A percentile compares a stretch with the other conserved stretches of the same genome.
These are phyloP conservation scores for Tarsius wallacei DNA, from an alignment of 2,797 vertebrate species.

Conservation along the genomic window DNA sequence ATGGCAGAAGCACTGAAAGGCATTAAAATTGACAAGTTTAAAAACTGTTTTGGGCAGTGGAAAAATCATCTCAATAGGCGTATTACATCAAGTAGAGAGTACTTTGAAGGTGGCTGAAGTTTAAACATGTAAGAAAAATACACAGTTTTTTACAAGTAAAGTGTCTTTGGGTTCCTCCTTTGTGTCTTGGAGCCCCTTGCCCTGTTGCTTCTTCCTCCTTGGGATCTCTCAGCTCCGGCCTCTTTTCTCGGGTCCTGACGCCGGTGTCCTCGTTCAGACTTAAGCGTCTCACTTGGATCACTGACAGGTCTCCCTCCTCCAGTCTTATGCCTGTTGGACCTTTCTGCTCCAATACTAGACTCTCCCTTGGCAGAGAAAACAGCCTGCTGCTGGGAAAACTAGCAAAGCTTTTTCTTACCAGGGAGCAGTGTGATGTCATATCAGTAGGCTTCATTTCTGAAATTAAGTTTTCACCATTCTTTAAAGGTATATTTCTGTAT, in stretches of 20 bases:
- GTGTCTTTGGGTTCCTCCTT: too few species aligned
- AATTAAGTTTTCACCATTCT: neutral
- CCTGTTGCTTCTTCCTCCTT: neutral
- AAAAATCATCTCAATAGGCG: too few species aligned
- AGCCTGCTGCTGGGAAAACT: neutral
- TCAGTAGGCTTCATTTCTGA: conserved; percentile 47
- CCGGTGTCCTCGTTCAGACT: neutral
- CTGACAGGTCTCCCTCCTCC: neutral
- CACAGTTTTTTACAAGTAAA: too few species aligned
- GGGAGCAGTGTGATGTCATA: neutral
- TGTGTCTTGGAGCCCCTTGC: neutral
- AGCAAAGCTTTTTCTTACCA: neutral
- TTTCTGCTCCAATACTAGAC: neutral
- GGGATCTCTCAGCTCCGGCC: neutral
- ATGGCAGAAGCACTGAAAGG: too few species aligned
- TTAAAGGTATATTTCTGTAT: too few species aligned
- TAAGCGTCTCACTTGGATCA: neutral
- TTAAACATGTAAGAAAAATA: too few species aligned
- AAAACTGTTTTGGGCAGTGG: too few species aligned
- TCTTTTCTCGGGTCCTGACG: neutral
- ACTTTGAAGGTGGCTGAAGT: too few species aligned
- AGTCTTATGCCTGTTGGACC: fast-evolving
- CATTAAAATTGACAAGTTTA: too few species aligned
- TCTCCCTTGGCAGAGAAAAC: neutral
- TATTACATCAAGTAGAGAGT: too few species aligned